Evolutionary conservation across 2,888 invertebrate genomes (phyloP).

Genomic region (Carcina quercana): DNA sequence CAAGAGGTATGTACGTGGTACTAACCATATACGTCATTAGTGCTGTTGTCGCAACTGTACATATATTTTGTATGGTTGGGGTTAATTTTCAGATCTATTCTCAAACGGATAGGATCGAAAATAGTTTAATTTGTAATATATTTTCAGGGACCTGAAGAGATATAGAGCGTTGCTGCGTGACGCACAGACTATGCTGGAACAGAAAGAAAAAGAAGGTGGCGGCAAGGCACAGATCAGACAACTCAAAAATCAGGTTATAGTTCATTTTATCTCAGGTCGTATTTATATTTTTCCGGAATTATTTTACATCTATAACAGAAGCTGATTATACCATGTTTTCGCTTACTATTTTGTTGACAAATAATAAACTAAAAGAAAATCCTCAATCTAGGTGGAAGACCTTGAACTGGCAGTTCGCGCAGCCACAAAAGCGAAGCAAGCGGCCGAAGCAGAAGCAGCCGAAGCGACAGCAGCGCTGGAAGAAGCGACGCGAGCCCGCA

Average conservation of each 20-base stretch:
- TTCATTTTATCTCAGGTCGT: too few relatives aligned
- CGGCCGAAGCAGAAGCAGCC: conserved; percentile 88
- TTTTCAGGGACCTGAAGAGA: conserved; percentile 84
- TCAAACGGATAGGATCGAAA: too few relatives aligned
- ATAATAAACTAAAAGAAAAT: not conserved
- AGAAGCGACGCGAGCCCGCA: conserved; percentile 81
- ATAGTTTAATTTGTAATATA: conserved; percentile 1
- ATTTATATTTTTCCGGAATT: too few relatives aligned
- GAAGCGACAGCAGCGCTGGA: conserved; percentile 90
- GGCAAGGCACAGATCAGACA: conserved; percentile 85
- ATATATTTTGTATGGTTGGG: too few relatives aligned
- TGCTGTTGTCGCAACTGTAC: too few relatives aligned
- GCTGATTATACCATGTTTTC: too few relatives aligned
- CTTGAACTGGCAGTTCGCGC: conserved; percentile 88
- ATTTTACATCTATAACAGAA: too few relatives aligned
- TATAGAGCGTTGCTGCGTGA: conserved; percentile 93
- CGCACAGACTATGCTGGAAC: conserved; percentile 93
- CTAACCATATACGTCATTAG: too few relatives aligned
- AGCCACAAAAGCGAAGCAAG: conserved; percentile 90
- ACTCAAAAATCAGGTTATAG: conserved; percentile 84
- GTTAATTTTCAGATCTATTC: too few relatives aligned
- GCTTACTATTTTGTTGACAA: too few relatives aligned
- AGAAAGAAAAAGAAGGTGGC: conserved; percentile 89
- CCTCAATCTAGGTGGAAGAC: conserved; percentile 90
- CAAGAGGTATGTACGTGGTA: conserved; percentile 77